phyloP scores from a whole-genome alignment of 2,113 vertebrate species.

The Paraplagusia blochii region DNA sequence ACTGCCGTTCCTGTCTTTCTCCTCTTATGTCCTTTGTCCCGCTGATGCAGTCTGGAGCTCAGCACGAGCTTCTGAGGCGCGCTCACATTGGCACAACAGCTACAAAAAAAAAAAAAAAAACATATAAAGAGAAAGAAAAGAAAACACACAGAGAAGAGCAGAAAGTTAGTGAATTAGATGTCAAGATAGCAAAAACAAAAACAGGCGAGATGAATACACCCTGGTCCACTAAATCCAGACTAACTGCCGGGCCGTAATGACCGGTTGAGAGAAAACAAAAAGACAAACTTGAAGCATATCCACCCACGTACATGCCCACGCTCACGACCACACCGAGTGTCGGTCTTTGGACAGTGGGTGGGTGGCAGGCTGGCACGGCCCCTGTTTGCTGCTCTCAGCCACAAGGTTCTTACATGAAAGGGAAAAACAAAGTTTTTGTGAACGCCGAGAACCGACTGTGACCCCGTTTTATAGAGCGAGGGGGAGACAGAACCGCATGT shows the following conservation, averaged over 20 bases:
- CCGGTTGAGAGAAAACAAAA: constrained; percentile 19
- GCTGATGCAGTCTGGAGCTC: constrained; percentile 54
- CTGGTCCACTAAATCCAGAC: not conserved
- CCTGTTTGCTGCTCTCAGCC: constrained; percentile 62
- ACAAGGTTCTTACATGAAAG: constrained; percentile 69
- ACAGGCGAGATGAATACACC: constrained; percentile 4
- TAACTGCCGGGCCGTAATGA: constrained; percentile 47
- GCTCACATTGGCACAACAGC: constrained; percentile 42
- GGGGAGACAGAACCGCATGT: constrained; percentile 63
- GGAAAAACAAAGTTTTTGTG: constrained; percentile 53
- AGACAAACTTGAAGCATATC: constrained; percentile 20
- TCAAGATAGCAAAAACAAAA: constrained; percentile 33
- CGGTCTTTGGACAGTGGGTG: constrained; percentile 42
- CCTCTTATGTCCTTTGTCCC: constrained; percentile 27
- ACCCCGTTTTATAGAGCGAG: constrained; percentile 63
- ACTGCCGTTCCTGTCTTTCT: constrained; percentile 27
- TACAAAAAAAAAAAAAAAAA: constrained; percentile 31
- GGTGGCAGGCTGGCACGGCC: constrained; percentile 51
- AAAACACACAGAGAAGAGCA: constrained; percentile 28
- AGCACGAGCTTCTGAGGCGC: constrained; percentile 23
- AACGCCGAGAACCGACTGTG: constrained; percentile 61
- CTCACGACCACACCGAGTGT: constrained; percentile 18
- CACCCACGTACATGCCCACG: constrained; percentile 17
- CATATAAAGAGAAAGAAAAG: constrained; percentile 17
- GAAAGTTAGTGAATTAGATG: constrained; percentile 46